Evolutionary conservation across 1,140 invertebrate species (phyloP), one percentile per base, ranked within the genome.

Genomic region (Zaprionus gabonicus): DNA sequence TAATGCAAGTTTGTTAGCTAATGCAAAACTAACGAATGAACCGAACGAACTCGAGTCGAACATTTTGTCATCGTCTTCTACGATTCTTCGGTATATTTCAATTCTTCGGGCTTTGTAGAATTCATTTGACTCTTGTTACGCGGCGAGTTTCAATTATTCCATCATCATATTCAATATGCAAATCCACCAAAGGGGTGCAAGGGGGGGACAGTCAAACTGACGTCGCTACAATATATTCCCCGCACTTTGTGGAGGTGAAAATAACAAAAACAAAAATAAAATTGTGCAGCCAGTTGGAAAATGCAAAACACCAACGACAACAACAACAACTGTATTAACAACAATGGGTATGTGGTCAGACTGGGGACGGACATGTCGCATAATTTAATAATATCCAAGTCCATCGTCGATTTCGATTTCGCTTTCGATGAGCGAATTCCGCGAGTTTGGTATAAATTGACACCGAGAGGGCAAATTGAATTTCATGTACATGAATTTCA

Each of bases 101-200:
- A 49, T 20, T 15, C 17, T 51, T 62, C 9, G 20, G 38, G 5
- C n/a, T 44, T 49, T 51, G 23, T 17, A 49, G 60, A 41, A 73
- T 68, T 46, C n/a, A 73, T 73, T 68, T 73, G 76, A 74, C 71
- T 82, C 67, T 78, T 58, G 80, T 51, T 53, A 60, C 34, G 44
- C 58, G 41, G 55, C 25, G 49, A 23, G 70, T 71, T 85, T 81
- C 82, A 84, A 85, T 84, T 84, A 84, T 85, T 85, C 78, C 71
- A 81, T 78, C 78, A 72, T 84, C 78, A 84, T 85, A 84, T 84
- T 85, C 82, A 85, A 78, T 85, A 84, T 84, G 82, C 82, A 85
- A 84, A 84, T 84, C 49, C 28, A 36, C 9, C 41, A 7, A 44
- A 74, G 53, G 64, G 73, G 17, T 10, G 31, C 23, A 1, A n/a